Conservation (phyloP, 2,888 invertebrate species). For the Diaperis boleti region DNA sequence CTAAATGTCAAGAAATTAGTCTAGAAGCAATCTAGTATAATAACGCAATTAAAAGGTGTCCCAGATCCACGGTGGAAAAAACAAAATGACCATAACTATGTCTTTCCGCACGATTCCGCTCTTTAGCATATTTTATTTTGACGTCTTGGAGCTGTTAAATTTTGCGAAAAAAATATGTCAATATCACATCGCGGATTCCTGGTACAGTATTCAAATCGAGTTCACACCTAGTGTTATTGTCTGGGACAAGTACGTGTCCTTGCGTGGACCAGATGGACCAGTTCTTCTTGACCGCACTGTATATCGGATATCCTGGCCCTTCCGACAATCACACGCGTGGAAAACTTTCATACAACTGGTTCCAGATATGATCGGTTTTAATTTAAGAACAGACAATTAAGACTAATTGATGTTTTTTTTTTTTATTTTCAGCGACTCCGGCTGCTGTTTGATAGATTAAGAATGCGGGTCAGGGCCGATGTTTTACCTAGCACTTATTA, state of each 20-base stretch:
- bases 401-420: constrained; percentile 21
- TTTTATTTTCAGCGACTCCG: constrained; percentile 34
- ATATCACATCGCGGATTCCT: constrained; percentile 35
- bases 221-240: constrained; percentile 45
- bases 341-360: constrained; percentile 14
- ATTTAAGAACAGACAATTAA: constrained; percentile 17
- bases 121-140: constrained; percentile 14
- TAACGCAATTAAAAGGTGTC: constrained; percentile 20
- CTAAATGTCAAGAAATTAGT: constrained; percentile 13
- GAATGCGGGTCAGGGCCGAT: constrained; percentile 39
- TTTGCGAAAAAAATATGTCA: constrained; percentile 39
- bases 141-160: constrained; percentile 10
- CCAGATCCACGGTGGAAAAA: constrained; percentile 13
- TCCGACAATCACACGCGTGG: neutral
- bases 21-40: constrained; percentile 6
- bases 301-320: constrained; percentile 35
- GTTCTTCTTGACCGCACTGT: constrained; percentile 46
- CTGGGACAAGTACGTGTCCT: constrained; percentile 52
- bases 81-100: constrained; percentile 8
- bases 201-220: constrained; percentile 43
- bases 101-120: neutral
- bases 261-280: constrained; percentile 48
- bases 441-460: constrained; percentile 30
- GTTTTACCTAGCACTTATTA: constrained; percentile 25
- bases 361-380: constrained; percentile 16